Evolutionary conservation across 92 coral and sea anemone species (phyloP).

Genomic region (Paramuricea clavata): DNA sequence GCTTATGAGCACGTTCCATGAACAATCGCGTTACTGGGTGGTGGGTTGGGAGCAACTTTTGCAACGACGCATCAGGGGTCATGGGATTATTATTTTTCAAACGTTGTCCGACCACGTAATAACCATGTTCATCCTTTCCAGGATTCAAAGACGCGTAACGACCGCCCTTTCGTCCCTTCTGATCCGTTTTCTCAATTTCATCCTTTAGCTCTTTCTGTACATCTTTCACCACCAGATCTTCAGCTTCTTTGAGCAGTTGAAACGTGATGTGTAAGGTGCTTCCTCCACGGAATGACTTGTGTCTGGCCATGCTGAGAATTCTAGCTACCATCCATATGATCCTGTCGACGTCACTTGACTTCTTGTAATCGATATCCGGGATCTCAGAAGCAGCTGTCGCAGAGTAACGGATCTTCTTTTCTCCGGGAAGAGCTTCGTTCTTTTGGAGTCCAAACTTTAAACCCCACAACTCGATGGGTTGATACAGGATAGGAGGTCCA

Average conservation of each 20-base stretch:
- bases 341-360: conserved; percentile 62
- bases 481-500: conserved; percentile 58
- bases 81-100: conserved; percentile 62
- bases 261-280: conserved; percentile 36
- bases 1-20: conserved; percentile 67
- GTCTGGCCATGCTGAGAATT: conserved; percentile 46
- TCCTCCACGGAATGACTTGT: conserved; percentile 67
- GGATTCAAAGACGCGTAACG: conserved; percentile 71
- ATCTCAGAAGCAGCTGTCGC: not conserved
- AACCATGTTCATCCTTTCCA: conserved; percentile 46
- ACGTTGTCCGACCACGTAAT: conserved; percentile 64
- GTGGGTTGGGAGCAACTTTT: conserved; percentile 60
- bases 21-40: conserved; percentile 67
- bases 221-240: conserved; percentile 65
- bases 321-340: conserved; percentile 72
- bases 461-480: conserved; percentile 55
- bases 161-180: conserved; percentile 47
- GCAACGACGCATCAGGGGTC: conserved; percentile 67
- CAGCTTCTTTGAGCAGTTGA: conserved; percentile 66
- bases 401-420: conserved; percentile 50
- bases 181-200: conserved; percentile 37
- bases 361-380: conserved; percentile 60
- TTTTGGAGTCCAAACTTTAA: conserved; percentile 44
- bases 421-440: conserved; percentile 62
- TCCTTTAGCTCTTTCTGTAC: conserved; percentile 41